Evolutionary conservation across 1,140 invertebrate species (phyloP).

Genomic region (Apocrypta bakeri): DNA sequence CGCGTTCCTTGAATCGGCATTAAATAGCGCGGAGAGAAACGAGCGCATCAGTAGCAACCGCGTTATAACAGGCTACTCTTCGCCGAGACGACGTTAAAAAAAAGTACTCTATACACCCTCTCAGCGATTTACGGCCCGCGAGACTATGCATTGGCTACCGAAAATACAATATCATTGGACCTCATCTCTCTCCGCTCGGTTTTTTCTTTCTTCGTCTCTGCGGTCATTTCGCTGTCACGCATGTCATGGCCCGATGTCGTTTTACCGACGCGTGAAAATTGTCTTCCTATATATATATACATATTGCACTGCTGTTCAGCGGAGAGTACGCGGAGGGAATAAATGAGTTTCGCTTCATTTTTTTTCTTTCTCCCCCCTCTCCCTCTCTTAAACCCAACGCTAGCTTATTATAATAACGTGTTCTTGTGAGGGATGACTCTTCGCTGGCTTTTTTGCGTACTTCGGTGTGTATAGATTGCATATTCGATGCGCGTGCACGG

Average conservation of each 20-base stretch:
- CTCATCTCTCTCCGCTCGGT: not conserved
- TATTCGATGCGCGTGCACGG: not conserved
- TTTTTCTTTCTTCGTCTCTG: not conserved
- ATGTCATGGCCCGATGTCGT: not conserved
- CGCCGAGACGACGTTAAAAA: not conserved
- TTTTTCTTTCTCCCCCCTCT: not conserved
- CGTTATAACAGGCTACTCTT: not conserved
- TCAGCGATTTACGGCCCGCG: conserved; percentile 20
- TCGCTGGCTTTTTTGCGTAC: not conserved
- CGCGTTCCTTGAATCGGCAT: conserved; percentile 18
- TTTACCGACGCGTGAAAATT: conserved; percentile 26
- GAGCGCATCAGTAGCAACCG: not conserved
- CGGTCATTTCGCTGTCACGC: not conserved
- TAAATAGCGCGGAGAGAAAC: conserved; percentile 7
- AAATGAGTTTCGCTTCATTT: conserved; percentile 3
- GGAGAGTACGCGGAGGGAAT: not conserved
- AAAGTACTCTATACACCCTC: not conserved
- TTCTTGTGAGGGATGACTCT: not conserved
- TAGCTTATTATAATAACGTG: conserved; percentile 24
- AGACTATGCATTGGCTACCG: conserved; percentile 9
- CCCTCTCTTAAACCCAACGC: not conserved
- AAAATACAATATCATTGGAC: conserved; percentile 40
- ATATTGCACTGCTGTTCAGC: not conserved
- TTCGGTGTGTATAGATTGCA: not conserved
- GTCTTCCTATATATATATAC: not conserved